Evolutionary conservation across 2,888 invertebrate species (phyloP).

Genomic region (Stegana nigrithorax): DNA sequence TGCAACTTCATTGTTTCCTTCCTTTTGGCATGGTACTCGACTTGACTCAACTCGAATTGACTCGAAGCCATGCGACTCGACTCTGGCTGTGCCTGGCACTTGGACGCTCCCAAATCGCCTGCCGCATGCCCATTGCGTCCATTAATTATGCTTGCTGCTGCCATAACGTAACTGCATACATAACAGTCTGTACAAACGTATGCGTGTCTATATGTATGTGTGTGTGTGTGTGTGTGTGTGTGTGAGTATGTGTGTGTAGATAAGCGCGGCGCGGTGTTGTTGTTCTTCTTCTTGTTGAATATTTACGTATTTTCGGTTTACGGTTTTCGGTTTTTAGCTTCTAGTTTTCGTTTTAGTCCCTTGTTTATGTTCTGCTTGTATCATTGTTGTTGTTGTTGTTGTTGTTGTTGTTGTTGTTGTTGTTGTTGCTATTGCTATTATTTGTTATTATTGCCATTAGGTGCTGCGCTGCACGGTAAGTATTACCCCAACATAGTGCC

Average conservation of each 20-base stretch:
- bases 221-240: too few relatives aligned
- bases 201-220: not conserved
- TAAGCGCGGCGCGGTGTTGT: too few relatives aligned
- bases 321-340: too few relatives aligned
- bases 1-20: not conserved
- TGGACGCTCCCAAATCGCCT: not conserved
- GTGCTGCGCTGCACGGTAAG: too few relatives aligned
- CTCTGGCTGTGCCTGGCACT: not conserved
- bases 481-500: not conserved
- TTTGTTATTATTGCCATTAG: not conserved
- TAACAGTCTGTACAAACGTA: too few relatives aligned
- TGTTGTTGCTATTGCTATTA: not conserved
- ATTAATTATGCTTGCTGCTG: conserved; percentile 6
- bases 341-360: too few relatives aligned
- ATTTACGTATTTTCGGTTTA: not conserved
- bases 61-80: too few relatives aligned
- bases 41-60: not conserved
- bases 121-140: not conserved
- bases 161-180: not conserved
- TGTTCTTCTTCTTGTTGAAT: too few relatives aligned
- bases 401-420: not conserved
- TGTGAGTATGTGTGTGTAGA: too few relatives aligned
- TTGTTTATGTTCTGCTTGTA: not conserved
- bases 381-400: not conserved
- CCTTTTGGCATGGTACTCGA: not conserved